Evolutionary conservation across 1,140 invertebrate species (phyloP).

Genomic region (Drosophila biarmipes): DNA sequence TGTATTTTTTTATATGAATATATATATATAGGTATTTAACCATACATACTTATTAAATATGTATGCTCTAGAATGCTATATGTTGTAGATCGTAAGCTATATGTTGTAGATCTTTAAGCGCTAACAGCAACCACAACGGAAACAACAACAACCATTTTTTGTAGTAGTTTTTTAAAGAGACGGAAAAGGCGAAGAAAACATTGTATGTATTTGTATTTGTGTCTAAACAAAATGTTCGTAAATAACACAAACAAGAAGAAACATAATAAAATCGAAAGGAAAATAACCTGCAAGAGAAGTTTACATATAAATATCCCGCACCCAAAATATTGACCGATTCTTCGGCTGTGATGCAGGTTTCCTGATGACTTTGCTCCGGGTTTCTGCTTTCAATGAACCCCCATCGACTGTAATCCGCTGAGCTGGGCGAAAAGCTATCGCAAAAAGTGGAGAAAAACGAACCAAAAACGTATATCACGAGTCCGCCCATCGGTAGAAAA

Average conservation of each 20-base stretch:
- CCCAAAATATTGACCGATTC: slow-evolving; percentile 11
- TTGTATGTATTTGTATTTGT: slow-evolving; percentile 76
- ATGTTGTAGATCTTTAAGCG: slow-evolving; percentile 74
- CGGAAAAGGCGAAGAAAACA: slow-evolving; percentile 28
- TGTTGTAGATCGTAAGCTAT: slow-evolving; percentile 70
- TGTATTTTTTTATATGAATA: slow-evolving; percentile 77
- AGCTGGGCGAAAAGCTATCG: slow-evolving; percentile 56
- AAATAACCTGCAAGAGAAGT: slow-evolving; percentile 24
- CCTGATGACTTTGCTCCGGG: slow-evolving; percentile 7
- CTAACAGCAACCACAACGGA: slow-evolving; percentile 64
- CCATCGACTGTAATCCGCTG: slow-evolving; percentile 39
- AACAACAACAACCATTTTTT: slow-evolving; percentile 61
- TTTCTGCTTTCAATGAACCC: slow-evolving; percentile 70
- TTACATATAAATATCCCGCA: not conserved
- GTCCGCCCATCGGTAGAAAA: slow-evolving; percentile 17
- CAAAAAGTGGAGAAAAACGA: slow-evolving; percentile 26
- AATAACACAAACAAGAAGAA: slow-evolving; percentile 67
- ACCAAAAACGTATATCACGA: slow-evolving; percentile 52
- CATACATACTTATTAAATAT: slow-evolving; percentile 48
- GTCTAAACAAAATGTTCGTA: slow-evolving; percentile 76
- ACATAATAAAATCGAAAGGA: slow-evolving; percentile 48
- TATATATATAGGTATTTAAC: slow-evolving; percentile 53
- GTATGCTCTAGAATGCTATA: slow-evolving; percentile 57
- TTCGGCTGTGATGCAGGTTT: slow-evolving; percentile 19
- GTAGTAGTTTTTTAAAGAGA: slow-evolving; percentile 70